A percentile compares a stretch with the other conserved stretches of the same genome.
These are phyloP conservation scores for Melanotus villosus DNA, from an alignment of 2,888 invertebrate genomes.

Conservation along the genomic window DNA sequence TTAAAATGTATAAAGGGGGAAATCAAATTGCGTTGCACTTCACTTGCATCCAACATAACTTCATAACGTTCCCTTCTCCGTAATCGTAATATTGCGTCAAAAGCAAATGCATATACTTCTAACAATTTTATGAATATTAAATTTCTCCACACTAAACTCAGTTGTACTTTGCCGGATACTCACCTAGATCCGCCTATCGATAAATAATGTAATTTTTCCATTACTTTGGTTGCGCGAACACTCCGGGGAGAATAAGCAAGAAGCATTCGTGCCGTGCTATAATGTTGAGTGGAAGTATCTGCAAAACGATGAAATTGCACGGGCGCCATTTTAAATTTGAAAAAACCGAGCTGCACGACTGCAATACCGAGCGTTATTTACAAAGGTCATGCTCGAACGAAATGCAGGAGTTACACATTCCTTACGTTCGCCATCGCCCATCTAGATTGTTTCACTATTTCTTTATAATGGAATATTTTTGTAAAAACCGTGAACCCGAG, in stretches of 20 bases:
- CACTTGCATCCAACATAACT: constrained; percentile 1
- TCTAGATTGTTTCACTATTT: constrained; percentile 20
- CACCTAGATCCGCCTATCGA: constrained; percentile 17
- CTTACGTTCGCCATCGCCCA: constrained; percentile 22
- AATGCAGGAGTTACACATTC: constrained; percentile 30
- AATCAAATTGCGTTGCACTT: constrained; percentile 17
- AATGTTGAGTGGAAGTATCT: constrained; percentile 24
- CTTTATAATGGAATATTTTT: constrained; percentile 37
- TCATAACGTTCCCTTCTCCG: background rate
- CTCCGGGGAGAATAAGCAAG: constrained; percentile 13
- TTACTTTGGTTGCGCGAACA: background rate
- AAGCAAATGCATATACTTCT: background rate
- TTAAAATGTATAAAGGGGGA: background rate
- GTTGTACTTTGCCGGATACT: background rate
- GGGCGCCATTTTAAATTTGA: constrained; percentile 8
- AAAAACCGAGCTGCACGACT: constrained; percentile 17
- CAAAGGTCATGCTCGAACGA: constrained; percentile 23
- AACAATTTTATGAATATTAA: constrained; percentile 22
- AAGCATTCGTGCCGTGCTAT: constrained; percentile 1
- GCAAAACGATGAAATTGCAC: constrained; percentile 16
- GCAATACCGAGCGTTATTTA: background rate
- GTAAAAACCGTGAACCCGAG: constrained; percentile 22
- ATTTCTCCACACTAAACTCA: constrained; percentile 7
- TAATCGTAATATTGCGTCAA: constrained; percentile 3
- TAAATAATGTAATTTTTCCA: constrained; percentile 31